Evolutionary conservation across 2,113 vertebrate species (phyloP).

Genomic region (Notarius lentiginosus): DNA sequence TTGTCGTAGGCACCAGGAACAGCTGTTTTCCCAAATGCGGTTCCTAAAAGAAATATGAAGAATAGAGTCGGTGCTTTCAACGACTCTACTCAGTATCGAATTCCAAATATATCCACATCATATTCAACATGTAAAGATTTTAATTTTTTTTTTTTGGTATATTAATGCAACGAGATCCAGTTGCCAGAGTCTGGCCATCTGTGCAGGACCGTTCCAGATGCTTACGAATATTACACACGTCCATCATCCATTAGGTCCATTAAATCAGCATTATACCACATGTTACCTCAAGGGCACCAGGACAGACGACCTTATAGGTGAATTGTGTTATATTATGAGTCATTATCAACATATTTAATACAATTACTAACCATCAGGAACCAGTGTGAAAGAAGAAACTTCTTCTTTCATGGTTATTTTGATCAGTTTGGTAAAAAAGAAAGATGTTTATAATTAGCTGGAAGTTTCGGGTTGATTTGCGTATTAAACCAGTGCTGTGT

Average conservation of each 20-base stretch:
- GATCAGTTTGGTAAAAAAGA: background rate
- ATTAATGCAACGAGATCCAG: background rate
- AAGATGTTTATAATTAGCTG: background rate
- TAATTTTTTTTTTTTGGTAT: background rate
- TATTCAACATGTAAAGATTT: background rate
- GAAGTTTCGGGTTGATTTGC: background rate
- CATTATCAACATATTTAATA: background rate
- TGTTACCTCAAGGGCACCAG: background rate
- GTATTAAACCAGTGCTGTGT: background rate
- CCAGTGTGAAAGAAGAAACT: no score
- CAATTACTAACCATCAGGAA: background rate
- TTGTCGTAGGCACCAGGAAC: background rate
- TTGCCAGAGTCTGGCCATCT: background rate
- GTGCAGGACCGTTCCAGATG: background rate
- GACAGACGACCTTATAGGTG: background rate
- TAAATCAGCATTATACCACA: background rate
- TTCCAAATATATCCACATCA: background rate
- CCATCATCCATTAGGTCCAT: constrained; percentile 2
- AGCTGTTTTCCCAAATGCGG: background rate
- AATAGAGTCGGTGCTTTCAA: no score
- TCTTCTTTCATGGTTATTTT: background rate
- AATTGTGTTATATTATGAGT: background rate
- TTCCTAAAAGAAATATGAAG: background rate
- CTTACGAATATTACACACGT: background rate
- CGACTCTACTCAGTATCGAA: background rate